A percentile compares a stretch with the other conserved stretches of the same genome.
phyloP scores from a whole-genome alignment of 2,113 vertebrate genomes.

The Tragelaphus imberbis region DNA sequence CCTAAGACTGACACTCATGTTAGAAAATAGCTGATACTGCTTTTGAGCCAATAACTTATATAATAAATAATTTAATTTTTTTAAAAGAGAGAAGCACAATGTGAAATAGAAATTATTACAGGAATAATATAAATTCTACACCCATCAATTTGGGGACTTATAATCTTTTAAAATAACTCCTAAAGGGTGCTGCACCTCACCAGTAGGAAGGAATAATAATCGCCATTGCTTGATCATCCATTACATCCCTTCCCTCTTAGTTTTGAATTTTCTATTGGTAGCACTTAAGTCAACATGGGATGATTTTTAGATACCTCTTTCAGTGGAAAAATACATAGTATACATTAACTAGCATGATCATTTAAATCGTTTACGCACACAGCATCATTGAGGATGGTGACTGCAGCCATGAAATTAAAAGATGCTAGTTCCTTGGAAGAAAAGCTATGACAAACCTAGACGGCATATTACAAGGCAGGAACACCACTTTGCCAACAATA shows the following conservation, averaged over 20 bases:
- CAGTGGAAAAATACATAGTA: not conserved
- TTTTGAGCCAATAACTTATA: not conserved
- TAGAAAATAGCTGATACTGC: not conserved
- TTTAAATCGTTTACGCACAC: not conserved
- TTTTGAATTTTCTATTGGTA: not conserved
- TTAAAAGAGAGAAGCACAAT: not conserved
- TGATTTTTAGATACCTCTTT: not conserved
- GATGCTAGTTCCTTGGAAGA: not conserved
- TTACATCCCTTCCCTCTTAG: not conserved
- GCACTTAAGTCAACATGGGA: not conserved
- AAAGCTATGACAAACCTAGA: not conserved
- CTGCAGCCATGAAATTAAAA: not conserved
- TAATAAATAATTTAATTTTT: not conserved
- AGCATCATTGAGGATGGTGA: not conserved
- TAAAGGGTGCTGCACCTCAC: not conserved
- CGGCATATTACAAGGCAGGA: not conserved
- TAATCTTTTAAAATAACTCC: not conserved
- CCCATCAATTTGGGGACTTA: not conserved
- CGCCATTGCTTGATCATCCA: not conserved
- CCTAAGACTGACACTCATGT: not conserved
- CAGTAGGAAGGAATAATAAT: not conserved
- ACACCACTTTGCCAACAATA: not conserved
- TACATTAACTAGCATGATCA: not conserved
- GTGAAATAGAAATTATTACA: not conserved
- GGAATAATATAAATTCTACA: not conserved